These are phyloP conservation scores for Eospalax fontanierii DNA, from an alignment of 2,797 vertebrate genomes.

Conservation along the genomic window DNA sequence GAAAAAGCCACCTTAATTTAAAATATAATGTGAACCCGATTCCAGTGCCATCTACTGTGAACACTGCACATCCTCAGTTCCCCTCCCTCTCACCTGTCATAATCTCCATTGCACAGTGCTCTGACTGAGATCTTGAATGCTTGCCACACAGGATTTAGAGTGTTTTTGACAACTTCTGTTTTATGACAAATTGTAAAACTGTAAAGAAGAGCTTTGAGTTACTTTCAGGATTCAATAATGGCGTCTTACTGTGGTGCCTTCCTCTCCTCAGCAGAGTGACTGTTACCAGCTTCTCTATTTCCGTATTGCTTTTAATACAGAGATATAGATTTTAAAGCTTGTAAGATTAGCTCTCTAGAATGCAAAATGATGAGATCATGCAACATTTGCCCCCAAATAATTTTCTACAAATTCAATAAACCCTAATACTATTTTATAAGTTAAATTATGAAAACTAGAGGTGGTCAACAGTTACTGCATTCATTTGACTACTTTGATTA, in stretches of 20 bases:
- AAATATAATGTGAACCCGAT: not conserved
- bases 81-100: constrained; percentile 92
- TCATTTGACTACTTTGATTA: not conserved
- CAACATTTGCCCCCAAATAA: constrained; percentile 11
- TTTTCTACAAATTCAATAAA: constrained; percentile 10
- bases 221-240: constrained; percentile 28
- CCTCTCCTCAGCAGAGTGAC: not conserved
- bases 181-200: constrained; percentile 98
- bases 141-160: constrained; percentile 97
- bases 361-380: not conserved
- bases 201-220: constrained; percentile 19
- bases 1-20: not conserved
- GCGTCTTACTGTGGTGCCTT: not conserved
- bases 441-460: not conserved
- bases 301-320: not conserved
- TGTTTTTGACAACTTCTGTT: constrained; percentile 99
- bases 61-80: too few relatives aligned
- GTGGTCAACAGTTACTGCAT: not conserved
- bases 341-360: constrained; percentile 22
- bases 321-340: not conserved
- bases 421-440: constrained; percentile 21
- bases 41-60: not conserved
- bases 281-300: not conserved
- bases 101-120: constrained; percentile 97
- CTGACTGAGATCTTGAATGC: constrained; percentile 97